Base-by-base conservation (phyloP, 2,113 vertebrate species). In the Epinephelus cyanopodus region DNA sequence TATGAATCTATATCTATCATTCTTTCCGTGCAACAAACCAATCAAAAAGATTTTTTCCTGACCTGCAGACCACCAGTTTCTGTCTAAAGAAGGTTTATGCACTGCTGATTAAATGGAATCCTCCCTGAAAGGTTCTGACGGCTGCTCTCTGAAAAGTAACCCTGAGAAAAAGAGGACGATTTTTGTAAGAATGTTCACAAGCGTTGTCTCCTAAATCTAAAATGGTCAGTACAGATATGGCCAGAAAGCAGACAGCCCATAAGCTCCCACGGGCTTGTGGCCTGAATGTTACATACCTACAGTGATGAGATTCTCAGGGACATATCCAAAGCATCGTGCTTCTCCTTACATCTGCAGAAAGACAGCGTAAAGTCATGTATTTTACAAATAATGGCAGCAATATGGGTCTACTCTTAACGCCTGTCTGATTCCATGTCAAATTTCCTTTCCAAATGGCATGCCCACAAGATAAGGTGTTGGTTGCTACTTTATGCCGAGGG, bases 51-150 rank as follows among this genome's bases (percentile, higher is more conserved):
- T 27, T 58, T 56, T 64, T 71, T 77, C 63, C 62, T 76, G 86
- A 86, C 81, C 89, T 71, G 79, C 86, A 89, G 66, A 90, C 85
- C 83, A 91, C 87, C 83, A 64, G 81, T 82, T 88, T 86, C 81
- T 94, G 88, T 92, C 92, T 87, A 67, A 90, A 89, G 63, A 69
- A 79, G 70, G 77, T 93, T 92, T 88, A 91, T 87, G 91, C 91
- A 84, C 88, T 84, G 62, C 81, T 90, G 89, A 79, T 84, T 93
- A 82, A 85, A 79, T 37, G 63, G 81, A 54, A 58, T 83, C 77
- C 82, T 88, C 77, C 85, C 61, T 90, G 90, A 93, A 86, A 74
- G 83, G 37, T 88, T 90, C 74, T 89, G 93, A 92, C 81, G 83
- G 88, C 87, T 79, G 76, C 86, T 81, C 80, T 87, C 75, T 64